Evolutionary conservation across 2,888 invertebrate genomes (phyloP).

Genomic region (Lycocerus yunnanus): DNA sequence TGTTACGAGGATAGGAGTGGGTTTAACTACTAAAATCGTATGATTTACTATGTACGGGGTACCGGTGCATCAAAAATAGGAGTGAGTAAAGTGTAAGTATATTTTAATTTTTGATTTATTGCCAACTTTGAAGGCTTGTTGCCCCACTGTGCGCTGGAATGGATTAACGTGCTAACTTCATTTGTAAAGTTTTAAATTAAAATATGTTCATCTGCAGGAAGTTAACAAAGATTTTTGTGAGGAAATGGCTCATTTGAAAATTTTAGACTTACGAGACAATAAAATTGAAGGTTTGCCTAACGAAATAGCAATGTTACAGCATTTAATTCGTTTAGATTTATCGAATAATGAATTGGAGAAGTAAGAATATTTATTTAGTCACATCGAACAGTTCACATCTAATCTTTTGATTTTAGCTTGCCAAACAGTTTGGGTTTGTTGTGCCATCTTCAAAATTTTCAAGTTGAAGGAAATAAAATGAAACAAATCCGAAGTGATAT

Average conservation of each 20-base stretch:
- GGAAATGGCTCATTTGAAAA: constrained; percentile 71
- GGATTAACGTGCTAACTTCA: not conserved
- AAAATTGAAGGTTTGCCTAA: constrained; percentile 77
- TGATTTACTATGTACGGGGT: no score
- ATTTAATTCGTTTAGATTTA: constrained; percentile 80
- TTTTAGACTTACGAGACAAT: constrained; percentile 82
- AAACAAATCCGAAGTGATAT: constrained; percentile 82
- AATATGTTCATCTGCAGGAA: constrained; percentile 58
- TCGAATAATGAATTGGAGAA: constrained; percentile 71
- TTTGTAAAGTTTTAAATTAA: not conserved
- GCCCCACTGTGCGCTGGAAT: no score
- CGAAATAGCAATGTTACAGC: constrained; percentile 74
- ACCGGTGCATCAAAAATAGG: no score
- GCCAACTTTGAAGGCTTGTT: no score
- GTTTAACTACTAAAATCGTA: no score
- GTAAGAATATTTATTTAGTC: constrained; percentile 40
- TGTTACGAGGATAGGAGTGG: no score
- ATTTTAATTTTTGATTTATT: no score
- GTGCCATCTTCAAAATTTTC: constrained; percentile 79
- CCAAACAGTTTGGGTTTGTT: constrained; percentile 72
- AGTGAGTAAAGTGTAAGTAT: no score
- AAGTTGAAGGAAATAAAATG: constrained; percentile 85
- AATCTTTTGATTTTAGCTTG: constrained; percentile 56
- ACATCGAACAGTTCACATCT: not conserved
- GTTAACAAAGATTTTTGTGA: constrained; percentile 74